Evolutionary conservation across 2,113 vertebrate genomes (phyloP).

Genomic region (Caranx ignobilis): DNA sequence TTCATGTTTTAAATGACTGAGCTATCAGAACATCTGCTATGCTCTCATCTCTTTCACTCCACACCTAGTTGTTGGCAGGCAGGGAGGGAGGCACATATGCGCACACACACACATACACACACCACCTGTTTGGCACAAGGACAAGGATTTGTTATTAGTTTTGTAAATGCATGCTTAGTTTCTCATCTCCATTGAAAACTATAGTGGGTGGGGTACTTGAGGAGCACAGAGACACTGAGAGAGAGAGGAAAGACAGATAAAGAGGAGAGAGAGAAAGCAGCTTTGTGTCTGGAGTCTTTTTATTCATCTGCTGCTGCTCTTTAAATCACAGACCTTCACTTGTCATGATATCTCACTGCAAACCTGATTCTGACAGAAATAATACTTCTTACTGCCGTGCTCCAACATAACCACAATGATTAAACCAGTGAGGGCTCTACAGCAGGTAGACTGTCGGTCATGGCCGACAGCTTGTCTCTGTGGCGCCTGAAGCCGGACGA

Average conservation of each 20-base stretch:
- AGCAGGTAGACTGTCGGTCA: neutral
- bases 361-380: conserved; percentile 9
- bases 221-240: conserved; percentile 1
- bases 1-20: conserved; percentile 68
- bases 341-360: conserved; percentile 4
- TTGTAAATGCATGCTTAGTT: conserved; percentile 55
- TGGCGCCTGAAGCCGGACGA: neutral
- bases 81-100: conserved; percentile 31
- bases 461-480: neutral
- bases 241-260: neutral
- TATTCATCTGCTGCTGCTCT: conserved; percentile 29
- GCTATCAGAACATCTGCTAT: conserved; percentile 74
- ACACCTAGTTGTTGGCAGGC: conserved; percentile 68
- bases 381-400: neutral
- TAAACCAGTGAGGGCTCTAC: neutral
- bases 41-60: conserved; percentile 60
- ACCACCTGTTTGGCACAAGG: conserved; percentile 70
- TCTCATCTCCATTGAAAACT: conserved; percentile 44
- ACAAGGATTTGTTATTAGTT: conserved; percentile 53
- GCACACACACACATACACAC: conserved; percentile 38
- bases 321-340: conserved; percentile 13
- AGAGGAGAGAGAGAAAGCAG: conserved; percentile 26
- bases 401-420: conserved; percentile 27
- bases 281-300: conserved; percentile 27
- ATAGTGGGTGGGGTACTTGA: neutral